Conservation (phyloP, 2,797 vertebrate genomes). For the Yasuhikotakia modesta region DNA sequence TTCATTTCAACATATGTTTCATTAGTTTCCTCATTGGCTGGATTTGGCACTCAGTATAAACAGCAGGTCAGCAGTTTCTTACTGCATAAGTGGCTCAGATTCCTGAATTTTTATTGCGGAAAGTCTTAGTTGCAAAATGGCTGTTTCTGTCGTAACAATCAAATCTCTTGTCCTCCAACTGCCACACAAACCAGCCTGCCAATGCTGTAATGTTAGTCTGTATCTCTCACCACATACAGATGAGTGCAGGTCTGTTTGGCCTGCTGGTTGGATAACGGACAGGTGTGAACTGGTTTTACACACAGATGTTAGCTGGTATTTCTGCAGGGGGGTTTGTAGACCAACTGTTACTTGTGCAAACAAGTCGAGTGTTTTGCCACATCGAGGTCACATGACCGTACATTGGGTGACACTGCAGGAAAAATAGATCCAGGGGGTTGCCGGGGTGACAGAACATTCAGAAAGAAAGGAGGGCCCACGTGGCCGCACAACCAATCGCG, state of each 20-base stretch:
- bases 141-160: constrained; percentile 11
- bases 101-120: not conserved
- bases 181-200: constrained; percentile 2
- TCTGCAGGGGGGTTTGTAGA: not conserved
- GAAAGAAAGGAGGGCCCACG: constrained; percentile 17
- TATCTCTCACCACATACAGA: constrained; percentile 2
- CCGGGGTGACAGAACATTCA: constrained; percentile 37
- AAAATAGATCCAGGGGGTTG: constrained; percentile 55
- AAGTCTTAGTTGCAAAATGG: constrained; percentile 20
- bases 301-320: constrained; percentile 9
- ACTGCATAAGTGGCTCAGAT: not conserved
- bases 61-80: not conserved
- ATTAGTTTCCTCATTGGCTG: not conserved
- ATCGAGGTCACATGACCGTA: constrained; percentile 29
- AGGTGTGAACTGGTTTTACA: constrained; percentile 49
- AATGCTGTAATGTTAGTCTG: not conserved
- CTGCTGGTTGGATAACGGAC: constrained; percentile 3
- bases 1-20: no score
- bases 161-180: not conserved
- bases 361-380: constrained; percentile 16
- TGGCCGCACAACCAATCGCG: not conserved
- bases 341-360: not conserved
- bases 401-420: constrained; percentile 46
- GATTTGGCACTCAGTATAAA: not conserved
- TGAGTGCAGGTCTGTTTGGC: constrained; percentile 37